phyloP scores from a whole-genome alignment of 2,113 vertebrate species.

The Melierax canorus region DNA sequence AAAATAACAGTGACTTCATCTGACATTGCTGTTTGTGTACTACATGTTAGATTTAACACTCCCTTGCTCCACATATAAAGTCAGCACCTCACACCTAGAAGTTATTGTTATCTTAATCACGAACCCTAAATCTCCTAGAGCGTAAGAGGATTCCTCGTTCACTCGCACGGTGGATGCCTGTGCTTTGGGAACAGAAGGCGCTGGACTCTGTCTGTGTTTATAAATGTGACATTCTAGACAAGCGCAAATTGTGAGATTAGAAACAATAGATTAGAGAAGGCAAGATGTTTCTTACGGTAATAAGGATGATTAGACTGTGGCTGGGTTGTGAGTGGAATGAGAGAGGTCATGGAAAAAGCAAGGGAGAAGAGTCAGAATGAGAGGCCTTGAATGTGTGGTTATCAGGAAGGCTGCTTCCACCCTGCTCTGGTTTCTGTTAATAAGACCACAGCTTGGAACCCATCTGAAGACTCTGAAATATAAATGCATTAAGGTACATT shows the following conservation, averaged over 20 bases:
- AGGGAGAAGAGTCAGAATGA: neutral
- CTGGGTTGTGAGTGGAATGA: neutral
- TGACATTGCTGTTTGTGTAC: neutral
- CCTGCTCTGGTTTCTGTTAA: conserved; percentile 54
- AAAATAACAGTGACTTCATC: neutral
- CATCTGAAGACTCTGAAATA: neutral
- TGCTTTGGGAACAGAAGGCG: neutral
- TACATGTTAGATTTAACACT: neutral
- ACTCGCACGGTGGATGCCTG: neutral
- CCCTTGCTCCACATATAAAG: neutral
- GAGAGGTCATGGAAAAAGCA: neutral
- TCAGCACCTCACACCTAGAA: neutral
- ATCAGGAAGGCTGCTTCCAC: conserved; percentile 21
- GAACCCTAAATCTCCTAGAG: neutral
- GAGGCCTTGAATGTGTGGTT: neutral
- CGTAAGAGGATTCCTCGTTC: neutral
- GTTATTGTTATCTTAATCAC: neutral
- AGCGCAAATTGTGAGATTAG: neutral
- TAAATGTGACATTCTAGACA: neutral
- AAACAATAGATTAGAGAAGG: neutral
- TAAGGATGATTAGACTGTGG: neutral
- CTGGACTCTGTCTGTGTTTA: neutral
- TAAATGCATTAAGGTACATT: conserved; percentile 56
- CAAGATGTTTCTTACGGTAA: neutral
- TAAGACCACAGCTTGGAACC: neutral